Base-by-base conservation (phyloP, 2,797 vertebrate genomes). In the Enteromius anoplus region DNA sequence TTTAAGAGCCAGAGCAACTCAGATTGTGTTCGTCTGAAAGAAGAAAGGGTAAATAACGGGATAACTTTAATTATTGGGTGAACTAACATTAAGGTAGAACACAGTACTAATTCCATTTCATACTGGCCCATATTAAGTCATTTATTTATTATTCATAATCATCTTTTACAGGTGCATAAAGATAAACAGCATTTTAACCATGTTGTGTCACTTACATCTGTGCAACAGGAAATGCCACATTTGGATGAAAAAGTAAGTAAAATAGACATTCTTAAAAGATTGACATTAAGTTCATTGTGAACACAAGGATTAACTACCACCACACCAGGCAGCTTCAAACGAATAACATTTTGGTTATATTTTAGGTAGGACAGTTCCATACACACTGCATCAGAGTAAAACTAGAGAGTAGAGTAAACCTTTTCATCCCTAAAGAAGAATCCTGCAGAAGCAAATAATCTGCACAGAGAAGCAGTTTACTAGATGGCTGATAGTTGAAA, bases 221-320 rank as follows among this genome's bases (percentile, higher is more conserved):
- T 82, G 69, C 75, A 75, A 75, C 49, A 68, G 58, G 55, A 85
- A 81, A 82, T n/a, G 42, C 10, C 40, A 75, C 58, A 32, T 55
- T 82, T 68, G 32, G 86, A 87, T 89, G 45, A 91, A 91, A 90
- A 89, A 85, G 40, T 87, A 89, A 85, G 19, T 84, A 70, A 77
- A 75, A 45, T 60, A 83, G 72, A 91, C 91, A 91, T 91, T 93
- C 87, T 86, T 87, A 89, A 89, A 92, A 91, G 90, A 90, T 90
- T 82, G 83, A 87, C 66, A 6, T 58, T 58, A 21, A 78, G 85
- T 81, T 83, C 71, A 85, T 76, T 86, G 89, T 91, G 90, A 89
- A 89, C 91, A 91, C 86, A 89, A 51, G 40, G 45, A 77, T 78
- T 70, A 84, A 88, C 86, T 78, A 82, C 85, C 81, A 82, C 68